Evolutionary conservation across 1,140 invertebrate species (phyloP).

Genomic region (Pogonognathellus flavescens): DNA sequence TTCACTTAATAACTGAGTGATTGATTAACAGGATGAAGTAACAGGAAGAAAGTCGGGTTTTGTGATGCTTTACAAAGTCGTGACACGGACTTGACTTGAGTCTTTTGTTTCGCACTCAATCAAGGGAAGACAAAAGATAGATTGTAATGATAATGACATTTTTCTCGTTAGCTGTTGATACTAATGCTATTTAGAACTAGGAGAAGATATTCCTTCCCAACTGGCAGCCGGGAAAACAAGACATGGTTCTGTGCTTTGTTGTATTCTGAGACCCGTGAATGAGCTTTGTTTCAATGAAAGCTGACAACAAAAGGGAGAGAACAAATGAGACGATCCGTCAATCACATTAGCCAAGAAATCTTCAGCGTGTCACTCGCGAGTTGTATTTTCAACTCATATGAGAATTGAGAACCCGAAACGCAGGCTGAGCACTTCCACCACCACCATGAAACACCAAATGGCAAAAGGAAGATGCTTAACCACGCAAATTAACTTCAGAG

Average conservation of each 20-base stretch:
- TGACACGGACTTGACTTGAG: not conserved
- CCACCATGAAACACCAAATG: too few relatives aligned
- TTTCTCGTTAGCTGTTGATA: constrained; percentile 4
- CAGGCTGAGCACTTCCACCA: too few relatives aligned
- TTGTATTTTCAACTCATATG: too few relatives aligned
- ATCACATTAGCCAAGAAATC: constrained; percentile 33
- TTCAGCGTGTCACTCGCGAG: not conserved
- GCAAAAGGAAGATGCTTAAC: too few relatives aligned
- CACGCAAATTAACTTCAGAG: too few relatives aligned
- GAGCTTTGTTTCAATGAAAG: not conserved
- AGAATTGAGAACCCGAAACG: too few relatives aligned
- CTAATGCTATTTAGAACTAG: constrained; percentile 12
- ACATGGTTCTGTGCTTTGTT: not conserved
- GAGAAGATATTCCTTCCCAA: not conserved
- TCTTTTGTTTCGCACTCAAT: constrained; percentile 34
- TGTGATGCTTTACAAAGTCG: constrained; percentile 11
- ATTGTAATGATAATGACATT: constrained; percentile 28
- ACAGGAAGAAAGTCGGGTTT: constrained; percentile 22
- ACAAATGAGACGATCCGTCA: constrained; percentile 52
- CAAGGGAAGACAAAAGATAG: constrained; percentile 9
- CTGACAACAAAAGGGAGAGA: constrained; percentile 38
- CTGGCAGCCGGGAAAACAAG: constrained; percentile 14
- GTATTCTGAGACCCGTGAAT: not conserved
- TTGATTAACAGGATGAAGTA: constrained; percentile 51
- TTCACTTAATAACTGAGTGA: constrained; percentile 5